phyloP scores from a whole-genome alignment of 2,797 vertebrate genomes.

The Acanthis flammea region DNA sequence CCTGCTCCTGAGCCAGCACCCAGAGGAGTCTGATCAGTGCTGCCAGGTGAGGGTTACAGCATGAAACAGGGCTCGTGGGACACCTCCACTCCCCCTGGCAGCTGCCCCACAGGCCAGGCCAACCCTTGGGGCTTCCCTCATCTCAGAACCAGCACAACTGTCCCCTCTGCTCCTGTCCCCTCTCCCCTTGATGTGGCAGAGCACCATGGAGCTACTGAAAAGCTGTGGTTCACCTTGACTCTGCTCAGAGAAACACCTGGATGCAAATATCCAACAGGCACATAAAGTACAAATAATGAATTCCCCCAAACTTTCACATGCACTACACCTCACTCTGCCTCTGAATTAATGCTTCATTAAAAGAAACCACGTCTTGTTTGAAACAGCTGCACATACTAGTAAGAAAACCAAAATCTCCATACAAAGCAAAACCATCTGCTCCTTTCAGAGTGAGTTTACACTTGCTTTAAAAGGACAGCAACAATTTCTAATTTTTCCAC shows the following conservation, averaged over 20 bases:
- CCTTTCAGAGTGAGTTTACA: neutral
- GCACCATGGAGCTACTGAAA: fast-evolving
- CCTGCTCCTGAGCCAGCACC: neutral
- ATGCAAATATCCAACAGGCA: neutral
- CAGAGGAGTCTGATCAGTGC: neutral
- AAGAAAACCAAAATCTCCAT: neutral
- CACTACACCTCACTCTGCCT: neutral
- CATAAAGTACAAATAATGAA: neutral
- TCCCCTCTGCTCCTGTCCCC: neutral
- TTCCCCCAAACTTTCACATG: neutral
- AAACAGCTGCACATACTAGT: neutral
- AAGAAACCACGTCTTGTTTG: neutral
- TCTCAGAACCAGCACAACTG: fast-evolving
- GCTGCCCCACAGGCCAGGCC: neutral
- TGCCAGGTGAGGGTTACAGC: neutral
- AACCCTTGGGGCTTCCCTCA: neutral
- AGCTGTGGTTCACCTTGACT: neutral
- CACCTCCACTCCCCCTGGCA: neutral
- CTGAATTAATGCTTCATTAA: neutral
- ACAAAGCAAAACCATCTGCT: conserved; percentile 16
- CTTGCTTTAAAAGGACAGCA: neutral
- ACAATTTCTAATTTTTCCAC: neutral
- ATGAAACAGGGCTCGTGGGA: fast-evolving
- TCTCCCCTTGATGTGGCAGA: neutral
- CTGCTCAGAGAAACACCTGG: neutral